Evolutionary conservation across 2,888 invertebrate species (phyloP).

Genomic region (Beris chalybata): DNA sequence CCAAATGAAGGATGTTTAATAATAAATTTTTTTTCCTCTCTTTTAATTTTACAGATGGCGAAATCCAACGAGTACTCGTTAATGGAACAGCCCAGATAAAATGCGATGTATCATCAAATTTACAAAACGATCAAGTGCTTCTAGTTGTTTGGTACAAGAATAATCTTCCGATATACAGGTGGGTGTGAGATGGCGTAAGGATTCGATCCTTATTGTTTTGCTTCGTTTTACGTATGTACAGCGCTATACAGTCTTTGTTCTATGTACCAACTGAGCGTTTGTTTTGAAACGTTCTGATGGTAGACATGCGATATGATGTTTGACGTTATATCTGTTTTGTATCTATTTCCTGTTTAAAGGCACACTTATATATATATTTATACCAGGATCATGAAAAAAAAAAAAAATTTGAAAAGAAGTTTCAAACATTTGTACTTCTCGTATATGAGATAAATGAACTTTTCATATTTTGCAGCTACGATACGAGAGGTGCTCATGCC

Average conservation of each 20-base stretch:
- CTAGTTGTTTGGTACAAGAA: conserved; percentile 92
- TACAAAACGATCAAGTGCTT: conserved; percentile 76
- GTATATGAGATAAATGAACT: conserved; percentile 22
- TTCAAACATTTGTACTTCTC: conserved; percentile 14
- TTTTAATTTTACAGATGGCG: conserved; percentile 52
- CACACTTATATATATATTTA: no score
- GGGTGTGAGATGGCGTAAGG: conserved; percentile 44
- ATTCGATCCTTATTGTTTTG: no score
- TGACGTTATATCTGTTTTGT: no score
- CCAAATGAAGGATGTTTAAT: conserved; percentile 24
- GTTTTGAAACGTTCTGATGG: no score
- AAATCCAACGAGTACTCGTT: conserved; percentile 60
- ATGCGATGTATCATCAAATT: conserved; percentile 80
- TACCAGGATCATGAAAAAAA: no score
- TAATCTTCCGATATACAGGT: conserved; percentile 89
- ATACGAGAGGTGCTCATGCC: conserved; percentile 62
- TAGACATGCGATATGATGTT: no score
- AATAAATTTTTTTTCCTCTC: conserved; percentile 13
- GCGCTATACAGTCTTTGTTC: no score
- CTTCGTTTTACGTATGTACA: no score
- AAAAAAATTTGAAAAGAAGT: not conserved
- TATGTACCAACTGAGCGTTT: no score
- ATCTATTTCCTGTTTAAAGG: no score
- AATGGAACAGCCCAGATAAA: conserved; percentile 80
- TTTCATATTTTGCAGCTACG: conserved; percentile 58